phyloP scores from a whole-genome alignment of 2,797 vertebrate genomes.

The Sebastes baramenuke region DNA sequence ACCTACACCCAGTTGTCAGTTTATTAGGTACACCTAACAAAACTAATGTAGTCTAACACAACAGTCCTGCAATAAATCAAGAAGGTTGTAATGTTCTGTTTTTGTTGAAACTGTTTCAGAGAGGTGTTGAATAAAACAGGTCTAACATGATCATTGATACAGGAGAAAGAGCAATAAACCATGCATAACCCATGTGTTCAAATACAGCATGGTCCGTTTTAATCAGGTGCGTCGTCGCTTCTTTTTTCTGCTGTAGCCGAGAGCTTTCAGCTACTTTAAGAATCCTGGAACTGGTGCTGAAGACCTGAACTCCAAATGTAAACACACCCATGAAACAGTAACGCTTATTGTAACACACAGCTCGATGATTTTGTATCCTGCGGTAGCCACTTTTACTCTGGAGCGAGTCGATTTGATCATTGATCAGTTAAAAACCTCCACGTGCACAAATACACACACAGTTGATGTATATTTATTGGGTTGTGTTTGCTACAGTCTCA shows the following conservation, averaged over 20 bases:
- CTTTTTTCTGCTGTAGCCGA: not conserved
- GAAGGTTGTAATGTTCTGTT: not conserved
- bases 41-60: not conserved
- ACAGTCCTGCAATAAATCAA: not conserved
- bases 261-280: not conserved
- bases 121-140: not conserved
- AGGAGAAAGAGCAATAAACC: slow-evolving; percentile 4
- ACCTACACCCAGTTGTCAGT: not conserved
- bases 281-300: not conserved
- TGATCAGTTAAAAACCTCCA: slow-evolving; percentile 32
- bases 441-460: slow-evolving; percentile 12
- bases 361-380: not conserved
- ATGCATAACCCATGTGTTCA: not conserved
- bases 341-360: slow-evolving; percentile 19
- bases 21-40: not conserved
- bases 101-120: not conserved
- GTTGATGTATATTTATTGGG: not conserved
- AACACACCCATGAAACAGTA: not conserved
- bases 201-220: not conserved
- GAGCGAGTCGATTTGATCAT: slow-evolving; percentile 15
- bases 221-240: not conserved
- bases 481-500: not conserved
- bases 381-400: slow-evolving; percentile 10
- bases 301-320: not conserved
- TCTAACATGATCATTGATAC: not conserved